Base-by-base conservation (phyloP, 2,797 vertebrate species). In the Limnodromus scolopaceus region DNA sequence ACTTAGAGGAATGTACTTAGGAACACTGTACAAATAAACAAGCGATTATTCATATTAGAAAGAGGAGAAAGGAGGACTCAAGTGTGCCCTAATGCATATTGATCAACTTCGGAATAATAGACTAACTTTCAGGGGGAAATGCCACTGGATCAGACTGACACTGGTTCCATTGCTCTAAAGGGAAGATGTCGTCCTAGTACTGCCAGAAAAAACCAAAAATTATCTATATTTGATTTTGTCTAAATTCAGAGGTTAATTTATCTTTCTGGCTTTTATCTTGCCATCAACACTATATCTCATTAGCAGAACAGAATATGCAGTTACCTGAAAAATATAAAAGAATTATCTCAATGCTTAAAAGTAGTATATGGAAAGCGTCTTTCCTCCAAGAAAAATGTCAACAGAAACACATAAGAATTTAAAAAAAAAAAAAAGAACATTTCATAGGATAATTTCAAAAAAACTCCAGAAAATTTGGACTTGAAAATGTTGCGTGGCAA, bases 281-380 rank as follows among this genome's bases (percentile, higher is more conserved):
- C 82, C 70, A 27, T 46, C 51, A 69, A 34, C 22, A 58, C 8
- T n/a, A 5, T 20, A 41, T 39, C 51, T 87, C 51, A 41, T 20
- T 71, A 28, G 71, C 97, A 88, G 94, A 92, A 88, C 97, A 94
- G 95, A 98, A 39, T 95, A 97, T 65, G 98, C 98, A 22, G 63
- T 98, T 99, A 72, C 98, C 98, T 41, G 99, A 99, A 97, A 99
- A 99, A 94, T 98, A 98, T n/a, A n/a, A n/a, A n/a, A n/a, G n/a
- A n/a, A n/a, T n/a, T n/a, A n/a, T n/a, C n/a, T n/a, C n/a, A n/a
- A n/a, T n/a, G n/a, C n/a, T n/a, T n/a, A n/a, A n/a, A n/a, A n/a
- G n/a, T n/a, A n/a, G n/a, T n/a, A n/a, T n/a, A n/a, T n/a, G 32
- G 46, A 69, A 74, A 77, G 32, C 17, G 5, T 10, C 85, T 82